phyloP scores from a whole-genome alignment of 2,113 vertebrate species.

The Pogona vitticeps region DNA sequence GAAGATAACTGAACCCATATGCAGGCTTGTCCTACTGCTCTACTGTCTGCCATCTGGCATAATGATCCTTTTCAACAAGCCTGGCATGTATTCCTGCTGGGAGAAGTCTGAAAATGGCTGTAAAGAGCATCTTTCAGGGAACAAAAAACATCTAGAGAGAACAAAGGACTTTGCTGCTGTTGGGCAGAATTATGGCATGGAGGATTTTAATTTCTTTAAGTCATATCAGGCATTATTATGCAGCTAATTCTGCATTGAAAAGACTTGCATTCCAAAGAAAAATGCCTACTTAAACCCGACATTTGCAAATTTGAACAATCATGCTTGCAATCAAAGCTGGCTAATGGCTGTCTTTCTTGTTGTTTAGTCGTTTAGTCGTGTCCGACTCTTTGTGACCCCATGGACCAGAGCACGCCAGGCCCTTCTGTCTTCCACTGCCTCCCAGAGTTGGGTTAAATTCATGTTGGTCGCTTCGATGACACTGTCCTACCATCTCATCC shows the following conservation, averaged over 20 bases:
- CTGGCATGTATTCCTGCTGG: conserved; percentile 53
- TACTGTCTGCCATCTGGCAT: conserved; percentile 63
- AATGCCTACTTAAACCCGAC: not conserved
- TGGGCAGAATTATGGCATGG: not conserved
- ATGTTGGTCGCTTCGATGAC: no score
- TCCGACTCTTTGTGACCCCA: no score
- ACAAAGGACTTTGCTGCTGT: conserved; percentile 11
- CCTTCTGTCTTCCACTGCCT: no score
- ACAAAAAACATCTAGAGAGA: conserved; percentile 18
- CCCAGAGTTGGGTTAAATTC: no score
- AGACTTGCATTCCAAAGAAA: not conserved
- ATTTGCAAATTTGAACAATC: conserved; percentile 2
- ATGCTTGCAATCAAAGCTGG: not conserved
- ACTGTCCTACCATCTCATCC: no score
- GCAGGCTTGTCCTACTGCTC: conserved; percentile 36
- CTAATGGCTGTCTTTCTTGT: conserved; percentile 38
- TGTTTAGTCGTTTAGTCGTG: no score
- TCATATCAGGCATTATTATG: conserved; percentile 36
- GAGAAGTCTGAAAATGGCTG: conserved; percentile 39
- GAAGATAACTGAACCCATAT: conserved; percentile 50
- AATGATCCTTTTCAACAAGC: conserved; percentile 55
- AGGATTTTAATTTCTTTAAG: conserved; percentile 32
- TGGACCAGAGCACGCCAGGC: no score
- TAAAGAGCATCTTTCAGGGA: conserved; percentile 30
- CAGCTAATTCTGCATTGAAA: conserved; percentile 24